A percentile compares a stretch with the other conserved stretches of the same genome.
Conservation (phyloP, 2,888 invertebrate genomes). For the Agriotes lineatus region DNA sequence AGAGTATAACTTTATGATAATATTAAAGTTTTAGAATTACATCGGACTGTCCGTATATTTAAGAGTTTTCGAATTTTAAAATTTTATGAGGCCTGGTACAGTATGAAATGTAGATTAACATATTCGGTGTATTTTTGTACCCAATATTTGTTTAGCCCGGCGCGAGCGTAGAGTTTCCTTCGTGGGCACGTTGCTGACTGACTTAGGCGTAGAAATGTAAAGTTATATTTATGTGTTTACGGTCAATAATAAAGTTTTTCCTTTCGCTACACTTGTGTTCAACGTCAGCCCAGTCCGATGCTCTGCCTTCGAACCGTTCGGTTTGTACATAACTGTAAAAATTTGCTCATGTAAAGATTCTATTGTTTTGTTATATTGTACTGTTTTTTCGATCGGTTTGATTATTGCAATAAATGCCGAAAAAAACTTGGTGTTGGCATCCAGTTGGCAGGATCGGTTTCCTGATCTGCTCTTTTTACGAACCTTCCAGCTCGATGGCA, state of each 20-base stretch:
- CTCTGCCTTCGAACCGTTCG: constrained; percentile 50
- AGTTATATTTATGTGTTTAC: constrained; percentile 55
- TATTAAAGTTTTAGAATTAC: constrained; percentile 61
- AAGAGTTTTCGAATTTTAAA: constrained; percentile 68
- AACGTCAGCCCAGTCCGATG: constrained; percentile 39
- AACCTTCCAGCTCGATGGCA: constrained; percentile 27
- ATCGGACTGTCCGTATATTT: constrained; percentile 66
- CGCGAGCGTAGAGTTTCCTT: constrained; percentile 56
- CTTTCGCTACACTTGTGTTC: constrained; percentile 49
- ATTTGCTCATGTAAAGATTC: constrained; percentile 67
- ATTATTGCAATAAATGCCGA: constrained; percentile 44
- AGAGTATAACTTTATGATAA: constrained; percentile 61
- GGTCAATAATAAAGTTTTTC: constrained; percentile 51
- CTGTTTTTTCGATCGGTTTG: constrained; percentile 56
- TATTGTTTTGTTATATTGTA: constrained; percentile 63
- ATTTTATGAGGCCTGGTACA: constrained; percentile 67
- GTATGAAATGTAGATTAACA: constrained; percentile 64
- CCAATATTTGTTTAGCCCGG: constrained; percentile 64
- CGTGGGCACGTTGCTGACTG: constrained; percentile 61
- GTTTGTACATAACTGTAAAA: constrained; percentile 64
- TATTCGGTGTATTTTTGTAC: constrained; percentile 68
- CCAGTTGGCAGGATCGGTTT: constrained; percentile 8
- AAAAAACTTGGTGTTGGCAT: constrained; percentile 25
- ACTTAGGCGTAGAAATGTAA: constrained; percentile 61
- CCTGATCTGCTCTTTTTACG: no score